Percentiles rank a stretch among this genome's conserved stretches.
Evolutionary conservation across 2,888 invertebrate species (phyloP).

Genomic region (Parnassius mnemosyne): DNA sequence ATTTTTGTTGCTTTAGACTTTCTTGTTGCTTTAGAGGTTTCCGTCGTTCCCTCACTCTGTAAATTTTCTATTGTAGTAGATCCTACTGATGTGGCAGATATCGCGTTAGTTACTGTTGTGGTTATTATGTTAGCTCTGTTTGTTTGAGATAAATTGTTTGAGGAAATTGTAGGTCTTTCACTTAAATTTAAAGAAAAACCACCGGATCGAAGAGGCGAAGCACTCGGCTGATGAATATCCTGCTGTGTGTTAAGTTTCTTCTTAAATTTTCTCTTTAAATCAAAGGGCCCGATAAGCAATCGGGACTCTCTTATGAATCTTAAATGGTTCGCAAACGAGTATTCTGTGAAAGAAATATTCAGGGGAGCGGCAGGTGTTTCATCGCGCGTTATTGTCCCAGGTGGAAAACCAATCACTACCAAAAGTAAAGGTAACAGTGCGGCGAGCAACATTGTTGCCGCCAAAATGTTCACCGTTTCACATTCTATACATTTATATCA

Average conservation of each 20-base stretch:
- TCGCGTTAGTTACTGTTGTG: background rate
- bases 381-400: background rate
- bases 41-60: background rate
- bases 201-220: slow-evolving; percentile 7
- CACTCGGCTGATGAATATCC: slow-evolving; percentile 10
- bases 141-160: background rate
- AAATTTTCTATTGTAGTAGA: background rate
- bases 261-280: slow-evolving; percentile 13
- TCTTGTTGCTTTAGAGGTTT: background rate
- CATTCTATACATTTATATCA: background rate
- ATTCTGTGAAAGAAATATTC: slow-evolving; percentile 1
- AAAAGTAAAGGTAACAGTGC: background rate
- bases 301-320: slow-evolving; percentile 15
- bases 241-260: slow-evolving; percentile 5
- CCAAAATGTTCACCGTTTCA: background rate
- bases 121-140: background rate
- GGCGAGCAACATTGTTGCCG: slow-evolving; percentile 6
- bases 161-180: background rate
- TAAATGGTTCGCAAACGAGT: background rate
- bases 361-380: background rate
- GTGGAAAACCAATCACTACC: background rate
- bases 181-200: background rate
- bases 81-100: background rate
- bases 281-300: slow-evolving; percentile 19
- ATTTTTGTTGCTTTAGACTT: slow-evolving; percentile 5